Evolutionary conservation across 2,113 vertebrate genomes (phyloP).

Genomic region (Mustela lutreola): DNA sequence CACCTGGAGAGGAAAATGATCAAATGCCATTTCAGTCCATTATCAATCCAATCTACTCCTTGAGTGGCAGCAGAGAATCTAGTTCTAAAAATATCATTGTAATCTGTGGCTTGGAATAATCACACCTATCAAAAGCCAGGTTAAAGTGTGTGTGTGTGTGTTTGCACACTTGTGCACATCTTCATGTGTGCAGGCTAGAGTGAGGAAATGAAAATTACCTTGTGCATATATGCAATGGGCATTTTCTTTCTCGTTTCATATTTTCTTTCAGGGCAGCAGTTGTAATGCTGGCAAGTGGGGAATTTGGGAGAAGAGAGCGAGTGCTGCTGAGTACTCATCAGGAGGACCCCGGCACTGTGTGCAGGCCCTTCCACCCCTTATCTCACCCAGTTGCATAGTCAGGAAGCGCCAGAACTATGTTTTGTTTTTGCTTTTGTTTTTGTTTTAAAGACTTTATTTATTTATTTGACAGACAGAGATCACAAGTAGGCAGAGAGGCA

Average conservation of each 20-base stretch:
- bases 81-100: conserved; percentile 62
- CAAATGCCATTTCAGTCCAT: conserved; percentile 52
- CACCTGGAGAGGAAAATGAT: conserved; percentile 45
- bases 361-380: not conserved
- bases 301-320: not conserved
- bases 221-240: not conserved
- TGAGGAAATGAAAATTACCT: not conserved
- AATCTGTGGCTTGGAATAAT: conserved; percentile 44
- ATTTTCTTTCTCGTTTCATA: not conserved
- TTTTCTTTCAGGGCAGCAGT: conserved; percentile 42
- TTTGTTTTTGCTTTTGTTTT: too few relatives aligned
- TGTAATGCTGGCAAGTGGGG: not conserved
- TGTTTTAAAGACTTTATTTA: too few relatives aligned
- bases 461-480: too few relatives aligned
- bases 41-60: conserved; percentile 40
- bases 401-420: not conserved
- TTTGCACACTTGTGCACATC: not conserved
- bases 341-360: not conserved
- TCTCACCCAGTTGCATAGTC: not conserved
- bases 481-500: too few relatives aligned
- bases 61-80: conserved; percentile 34
- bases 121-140: not conserved
- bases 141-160: not conserved
- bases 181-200: not conserved
- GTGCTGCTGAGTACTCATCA: not conserved